These are phyloP conservation scores for Apaloderma vittatum DNA, from an alignment of 2,113 vertebrate species.

Conservation along the genomic window DNA sequence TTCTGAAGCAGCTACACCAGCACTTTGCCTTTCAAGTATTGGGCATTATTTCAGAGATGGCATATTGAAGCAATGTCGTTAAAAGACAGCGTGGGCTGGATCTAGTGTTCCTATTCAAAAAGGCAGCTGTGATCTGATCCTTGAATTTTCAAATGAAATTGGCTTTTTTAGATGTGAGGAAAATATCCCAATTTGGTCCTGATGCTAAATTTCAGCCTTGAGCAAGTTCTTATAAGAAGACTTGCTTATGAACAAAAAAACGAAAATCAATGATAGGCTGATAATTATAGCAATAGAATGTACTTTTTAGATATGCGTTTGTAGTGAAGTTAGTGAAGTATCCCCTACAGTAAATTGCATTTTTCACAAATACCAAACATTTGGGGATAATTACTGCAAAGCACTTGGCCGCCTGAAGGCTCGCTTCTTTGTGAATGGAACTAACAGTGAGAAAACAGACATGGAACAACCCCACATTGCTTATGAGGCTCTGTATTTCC, in stretches of 20 bases:
- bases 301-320: slow-evolving; percentile 30
- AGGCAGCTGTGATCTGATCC: neutral
- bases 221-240: neutral
- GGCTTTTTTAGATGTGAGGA: neutral
- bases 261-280: neutral
- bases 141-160: neutral
- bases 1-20: neutral
- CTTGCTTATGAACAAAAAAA: neutral
- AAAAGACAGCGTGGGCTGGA: neutral
- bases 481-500: neutral
- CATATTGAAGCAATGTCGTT: neutral
- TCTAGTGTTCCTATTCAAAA: neutral
- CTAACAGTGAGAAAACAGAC: slow-evolving; percentile 6
- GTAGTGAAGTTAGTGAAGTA: slow-evolving; percentile 36
- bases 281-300: slow-evolving; percentile 55
- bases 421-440: slow-evolving; percentile 43
- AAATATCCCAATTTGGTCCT: neutral
- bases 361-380: slow-evolving; percentile 62
- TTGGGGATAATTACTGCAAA: slow-evolving; percentile 51
- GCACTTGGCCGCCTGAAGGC: slow-evolving; percentile 27
- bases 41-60: neutral
- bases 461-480: neutral
- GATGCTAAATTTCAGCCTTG: slow-evolving; percentile 11
- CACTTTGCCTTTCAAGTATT: neutral
- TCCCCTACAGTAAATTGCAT: slow-evolving; percentile 41